Conservation (phyloP, 1,140 invertebrate species). For the Atopsyche davidsoni region DNA sequence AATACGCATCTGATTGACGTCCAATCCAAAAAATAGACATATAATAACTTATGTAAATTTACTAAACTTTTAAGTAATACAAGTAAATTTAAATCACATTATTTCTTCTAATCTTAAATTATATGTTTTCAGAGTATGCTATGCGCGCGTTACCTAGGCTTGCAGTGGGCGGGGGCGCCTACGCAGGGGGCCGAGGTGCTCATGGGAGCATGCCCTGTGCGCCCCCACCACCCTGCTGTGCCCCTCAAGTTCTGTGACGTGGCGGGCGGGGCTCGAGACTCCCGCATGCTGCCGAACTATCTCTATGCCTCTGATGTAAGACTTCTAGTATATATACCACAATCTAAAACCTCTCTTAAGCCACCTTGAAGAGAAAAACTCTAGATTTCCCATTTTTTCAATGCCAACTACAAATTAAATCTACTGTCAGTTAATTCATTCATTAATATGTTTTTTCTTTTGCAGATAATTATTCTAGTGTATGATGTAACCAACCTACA, state of each 20-base stretch:
- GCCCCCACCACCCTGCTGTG: conserved; percentile 36
- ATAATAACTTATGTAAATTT: no score
- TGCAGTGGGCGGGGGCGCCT: conserved; percentile 37
- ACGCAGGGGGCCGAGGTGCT: conserved; percentile 76
- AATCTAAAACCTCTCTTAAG: no score
- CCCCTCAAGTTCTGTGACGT: conserved; percentile 77
- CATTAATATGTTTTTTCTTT: conserved; percentile 30
- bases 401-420: conserved; percentile 1
- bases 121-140: conserved; percentile 67
- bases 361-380: no score
- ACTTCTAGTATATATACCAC: no score
- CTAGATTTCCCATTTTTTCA: no score
- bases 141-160: conserved; percentile 42
- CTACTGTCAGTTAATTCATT: neutral
- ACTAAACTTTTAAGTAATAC: no score
- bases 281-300: conserved; percentile 79
- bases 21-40: no score
- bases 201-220: conserved; percentile 59
- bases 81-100: no score
- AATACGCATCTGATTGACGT: no score
- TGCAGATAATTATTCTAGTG: conserved; percentile 74
- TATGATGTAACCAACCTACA: conserved; percentile 80
- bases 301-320: conserved; percentile 72
- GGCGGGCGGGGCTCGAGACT: conserved; percentile 65
- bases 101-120: no score